Evolutionary conservation across 2,797 vertebrate species (phyloP), one percentile per base, ranked within the genome.

Genomic region (Oreochromis mossambicus): DNA sequence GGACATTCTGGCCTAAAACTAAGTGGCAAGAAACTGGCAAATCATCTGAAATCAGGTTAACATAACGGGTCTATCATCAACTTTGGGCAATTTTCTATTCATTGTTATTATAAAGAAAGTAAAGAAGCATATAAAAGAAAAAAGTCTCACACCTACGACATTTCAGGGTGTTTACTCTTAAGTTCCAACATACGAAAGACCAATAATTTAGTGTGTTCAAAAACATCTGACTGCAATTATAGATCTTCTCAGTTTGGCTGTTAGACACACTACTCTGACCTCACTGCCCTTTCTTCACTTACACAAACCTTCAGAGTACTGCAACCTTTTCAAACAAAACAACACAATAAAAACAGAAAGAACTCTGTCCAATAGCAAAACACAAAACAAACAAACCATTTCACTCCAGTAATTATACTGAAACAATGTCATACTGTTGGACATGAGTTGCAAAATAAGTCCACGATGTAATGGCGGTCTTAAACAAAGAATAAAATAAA

Each of bases 261-360:
- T 48, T 78, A 63, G 19, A 86, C 80, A 82, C 81, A 82, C 56
- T 76, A 66, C 84, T 80, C 75, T 80, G 84, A 91, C 87, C 80
- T 86, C 80, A 51, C 51, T 78, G 21, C 56, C 61, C 79, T 79
- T 50, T 56, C 63, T 78, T 87, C 92, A 96, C 95, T 87, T 96
- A 87, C 95, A 91, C 89, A 84, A 84, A 92, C 94, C 92, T 83
- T 94, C 91, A 77, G 83, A 83, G 84, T 58, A 89, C 78, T 41
- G 80, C 54, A 85, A 91, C 82, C 83, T 70, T 58, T 51, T 70
- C 26, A 81, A 43, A 79, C 58, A 82, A 58, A 80, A 75, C 3
- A 73, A 48, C 24, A 48, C 24, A 29, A 17, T 21, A 52, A 58
- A 41, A 14, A 76, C 38, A 17, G 38, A 17, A 41, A 36, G n/a